Conservation (phyloP, 2,113 vertebrate genomes). For the Daphoenositta chrysoptera region DNA sequence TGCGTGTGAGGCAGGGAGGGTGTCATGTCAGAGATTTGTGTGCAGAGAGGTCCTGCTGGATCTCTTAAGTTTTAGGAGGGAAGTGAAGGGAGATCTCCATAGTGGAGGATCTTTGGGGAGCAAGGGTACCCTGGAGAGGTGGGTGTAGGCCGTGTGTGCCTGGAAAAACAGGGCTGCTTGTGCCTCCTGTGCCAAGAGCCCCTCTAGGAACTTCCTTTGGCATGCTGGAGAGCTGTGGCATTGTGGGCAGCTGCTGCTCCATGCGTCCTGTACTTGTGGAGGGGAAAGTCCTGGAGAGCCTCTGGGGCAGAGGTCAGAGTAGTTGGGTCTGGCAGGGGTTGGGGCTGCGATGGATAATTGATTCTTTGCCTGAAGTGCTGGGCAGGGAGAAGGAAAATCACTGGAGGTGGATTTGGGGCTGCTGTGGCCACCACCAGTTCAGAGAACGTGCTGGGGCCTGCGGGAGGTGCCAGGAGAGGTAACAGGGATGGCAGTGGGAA, state of each 20-base stretch:
- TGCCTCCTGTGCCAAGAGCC: not conserved
- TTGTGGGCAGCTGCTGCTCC: not conserved
- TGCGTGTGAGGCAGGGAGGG: rapidly evolving
- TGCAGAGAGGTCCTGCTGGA: not conserved
- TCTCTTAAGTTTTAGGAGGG: not conserved
- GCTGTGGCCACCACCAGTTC: not conserved
- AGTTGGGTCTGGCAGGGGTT: not conserved
- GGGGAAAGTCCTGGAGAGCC: not conserved
- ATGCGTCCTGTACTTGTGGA: not conserved
- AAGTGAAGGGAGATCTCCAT: rapidly evolving
- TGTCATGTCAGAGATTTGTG: not conserved
- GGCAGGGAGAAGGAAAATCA: not conserved
- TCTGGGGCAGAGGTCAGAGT: not conserved
- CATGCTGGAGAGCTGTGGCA: not conserved
- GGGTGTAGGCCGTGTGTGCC: not conserved
- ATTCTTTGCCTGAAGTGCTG: not conserved
- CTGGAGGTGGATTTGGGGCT: not conserved
- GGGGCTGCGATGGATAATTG: not conserved
- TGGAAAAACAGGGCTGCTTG: not conserved
- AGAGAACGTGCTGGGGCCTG: not conserved
- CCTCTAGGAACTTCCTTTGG: no score
- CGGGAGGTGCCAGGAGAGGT: rapidly evolving
- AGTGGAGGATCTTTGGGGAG: not conserved
- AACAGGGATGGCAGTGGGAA: not conserved
- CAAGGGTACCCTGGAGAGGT: not conserved